Evolutionary conservation across 2,113 vertebrate genomes (phyloP), one percentile per base, ranked within the genome.

Genomic region (Eulacestoma nigropectus): DNA sequence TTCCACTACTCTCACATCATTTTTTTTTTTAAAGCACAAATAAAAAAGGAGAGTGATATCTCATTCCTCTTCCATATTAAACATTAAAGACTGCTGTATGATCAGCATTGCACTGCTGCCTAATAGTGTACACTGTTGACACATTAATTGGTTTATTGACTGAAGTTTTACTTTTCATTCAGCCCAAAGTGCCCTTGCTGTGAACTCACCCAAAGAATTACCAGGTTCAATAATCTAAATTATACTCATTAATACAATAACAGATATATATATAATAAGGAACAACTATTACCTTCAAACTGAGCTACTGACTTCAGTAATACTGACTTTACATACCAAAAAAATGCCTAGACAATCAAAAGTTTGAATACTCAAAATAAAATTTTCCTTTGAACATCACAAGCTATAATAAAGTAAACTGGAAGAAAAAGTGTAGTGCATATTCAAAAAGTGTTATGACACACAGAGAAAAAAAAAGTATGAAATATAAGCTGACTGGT

Each of bases 91-190:
- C 57, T 87, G 17, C n/a, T 90, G 30, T 84, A 78, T 75, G 77
- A 95, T 84, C 94, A 95, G 72, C 52, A 93, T 63, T 91, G 70
- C 27, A 83, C 65, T 56, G 27, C 70, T 83, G 68, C 70, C 69
- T 93, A 93, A 81, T 69, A 94, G 59, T 84, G 89, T 89, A 95
- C 47, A 86, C 82, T 88, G 67, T 84, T 92, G 81, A 97, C 94
- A 96, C 89, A 95, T 96, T 96, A 96, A 97, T 96, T 97, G 82
- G 63, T 96, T 98, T 97, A 97, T 96, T 97, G 97, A 97, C 90
- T 93, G 78, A 96, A 98, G 91, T 95, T 97, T 96, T 97, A 95
- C 84, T 92, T 97, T 84, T 95, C 91, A 67, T 97, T 85, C 91
- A 97, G 93, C 52, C 29, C 42, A 88, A 67, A 78, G 37, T 96